Base-by-base conservation (phyloP, 2,113 vertebrate species). In the Hymenochirus boettgeri region DNA sequence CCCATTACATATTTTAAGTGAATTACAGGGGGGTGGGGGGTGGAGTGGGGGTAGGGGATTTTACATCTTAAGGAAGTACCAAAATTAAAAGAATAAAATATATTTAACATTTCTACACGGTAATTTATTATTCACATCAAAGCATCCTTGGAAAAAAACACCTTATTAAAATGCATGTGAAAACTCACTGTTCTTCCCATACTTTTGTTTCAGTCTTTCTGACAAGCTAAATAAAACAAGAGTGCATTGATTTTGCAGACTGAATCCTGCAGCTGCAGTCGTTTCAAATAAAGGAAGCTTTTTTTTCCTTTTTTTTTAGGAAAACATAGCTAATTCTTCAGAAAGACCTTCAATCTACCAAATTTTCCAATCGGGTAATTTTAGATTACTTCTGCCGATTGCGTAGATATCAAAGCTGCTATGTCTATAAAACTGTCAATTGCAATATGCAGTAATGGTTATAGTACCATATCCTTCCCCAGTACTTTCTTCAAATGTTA, bases 161-260 rank as follows among this genome's bases (percentile, higher is more conserved):
- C 45, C 39, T 67, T 69, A 76, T 85, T 86, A 79, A 76, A 62
- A 82, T 80, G 76, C 79, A 80, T 27, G 5, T 10, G 76, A 72
- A 79, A 80, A 69, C 65, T 76, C 72, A 42, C 65, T 33, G 67
- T 58, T 77, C 72, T 83, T 77, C 75, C 76, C 67, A 60, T 76
- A 66, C 71, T 64, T 75, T 82, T 83, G 74, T 85, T 81, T 79
- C 75, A 77, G 27, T 70, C 70, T 75, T 62, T 35, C 65, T 76
- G 73, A 58, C 66, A 71, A 71, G 71, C 72, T 74, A 66, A 72
- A 77, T 74, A 75, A 71, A 82, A 79, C 29, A 39, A 47, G 69
- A 73, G 70, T 72, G 42, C 65, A 69, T 81, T 76, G 76, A 76
- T 79, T 85, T 83, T 83, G 72, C 72, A 75, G 24, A 75, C 65